A percentile compares a stretch with the other conserved stretches of the same genome.
phyloP scores from a whole-genome alignment of 23 tunicate genomes.

The Halocynthia roretzi region DNA sequence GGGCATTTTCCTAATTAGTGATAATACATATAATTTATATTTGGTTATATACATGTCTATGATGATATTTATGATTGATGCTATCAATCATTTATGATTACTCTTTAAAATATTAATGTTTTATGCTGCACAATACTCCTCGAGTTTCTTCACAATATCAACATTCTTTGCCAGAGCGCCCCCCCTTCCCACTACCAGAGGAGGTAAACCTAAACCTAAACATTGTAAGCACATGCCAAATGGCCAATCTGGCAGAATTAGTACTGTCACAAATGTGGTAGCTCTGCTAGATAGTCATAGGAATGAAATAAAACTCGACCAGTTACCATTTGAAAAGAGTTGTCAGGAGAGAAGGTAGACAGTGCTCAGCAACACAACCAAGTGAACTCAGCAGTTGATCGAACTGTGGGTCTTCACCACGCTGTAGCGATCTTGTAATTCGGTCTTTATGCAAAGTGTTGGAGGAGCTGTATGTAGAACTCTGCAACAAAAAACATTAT shows the following conservation, averaged over 20 bases:
- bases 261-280: not conserved
- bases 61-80: too few species aligned
- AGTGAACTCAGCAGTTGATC: conserved; percentile 84
- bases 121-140: too few species aligned
- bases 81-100: too few species aligned
- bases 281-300: not conserved
- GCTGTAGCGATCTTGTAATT: conserved; percentile 66
- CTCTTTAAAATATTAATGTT: too few species aligned
- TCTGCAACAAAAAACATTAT: not conserved
- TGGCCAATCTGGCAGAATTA: not conserved
- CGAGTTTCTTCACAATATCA: too few species aligned
- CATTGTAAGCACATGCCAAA: not conserved
- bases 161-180: too few species aligned
- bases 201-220: conserved; percentile 22
- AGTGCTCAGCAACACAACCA: conserved; percentile 96
- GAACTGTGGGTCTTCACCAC: conserved; percentile 87
- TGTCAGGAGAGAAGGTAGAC: conserved; percentile 68
- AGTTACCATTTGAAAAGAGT: conserved; percentile 75
- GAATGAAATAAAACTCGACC: not conserved
- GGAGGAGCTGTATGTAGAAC: not conserved
- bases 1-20: too few species aligned
- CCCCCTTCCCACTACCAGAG: too few species aligned
- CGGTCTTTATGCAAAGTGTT: conserved; percentile 14
- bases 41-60: too few species aligned
- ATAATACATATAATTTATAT: too few species aligned